Percentiles rank a stretch among this genome's conserved stretches.
phyloP scores from a whole-genome alignment of 2,797 vertebrate species.

The Silurus aristotelis region DNA sequence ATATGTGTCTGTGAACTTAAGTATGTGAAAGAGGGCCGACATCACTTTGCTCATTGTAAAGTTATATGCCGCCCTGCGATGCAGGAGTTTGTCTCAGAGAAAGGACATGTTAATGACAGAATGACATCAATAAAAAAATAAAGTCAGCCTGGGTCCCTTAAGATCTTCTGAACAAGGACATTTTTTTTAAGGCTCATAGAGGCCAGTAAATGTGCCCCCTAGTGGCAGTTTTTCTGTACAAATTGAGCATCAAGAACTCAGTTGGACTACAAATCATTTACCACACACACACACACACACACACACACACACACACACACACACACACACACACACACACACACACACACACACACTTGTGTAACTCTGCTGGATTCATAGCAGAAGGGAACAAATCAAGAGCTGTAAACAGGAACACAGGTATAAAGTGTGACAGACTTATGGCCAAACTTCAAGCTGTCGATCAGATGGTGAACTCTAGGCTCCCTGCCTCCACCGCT shows the following conservation, averaged over 20 bases:
- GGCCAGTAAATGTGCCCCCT: background rate
- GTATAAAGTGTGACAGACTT: constrained; percentile 22
- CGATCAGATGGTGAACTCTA: constrained; percentile 42
- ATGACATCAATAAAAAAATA: background rate
- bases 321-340: background rate
- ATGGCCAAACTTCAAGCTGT: constrained; percentile 26
- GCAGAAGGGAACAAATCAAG: background rate
- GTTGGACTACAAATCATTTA: background rate
- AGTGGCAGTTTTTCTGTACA: background rate
- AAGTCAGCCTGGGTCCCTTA: background rate
- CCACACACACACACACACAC: background rate
- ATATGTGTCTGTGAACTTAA: background rate
- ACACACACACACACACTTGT: background rate
- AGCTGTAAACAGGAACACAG: background rate
- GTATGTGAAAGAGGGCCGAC: background rate
- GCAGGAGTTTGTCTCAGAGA: background rate
- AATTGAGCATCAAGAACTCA: constrained; percentile 2
- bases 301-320: background rate
- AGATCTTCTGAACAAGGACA: background rate
- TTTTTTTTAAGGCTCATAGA: background rate
- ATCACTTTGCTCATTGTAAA: background rate
- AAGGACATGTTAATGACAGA: background rate
- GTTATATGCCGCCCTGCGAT: background rate
- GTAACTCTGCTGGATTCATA: background rate
- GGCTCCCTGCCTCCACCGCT: constrained; percentile 32